These are phyloP conservation scores for Nestor notabilis DNA, from an alignment of 2,113 vertebrate genomes.

Conservation along the genomic window DNA sequence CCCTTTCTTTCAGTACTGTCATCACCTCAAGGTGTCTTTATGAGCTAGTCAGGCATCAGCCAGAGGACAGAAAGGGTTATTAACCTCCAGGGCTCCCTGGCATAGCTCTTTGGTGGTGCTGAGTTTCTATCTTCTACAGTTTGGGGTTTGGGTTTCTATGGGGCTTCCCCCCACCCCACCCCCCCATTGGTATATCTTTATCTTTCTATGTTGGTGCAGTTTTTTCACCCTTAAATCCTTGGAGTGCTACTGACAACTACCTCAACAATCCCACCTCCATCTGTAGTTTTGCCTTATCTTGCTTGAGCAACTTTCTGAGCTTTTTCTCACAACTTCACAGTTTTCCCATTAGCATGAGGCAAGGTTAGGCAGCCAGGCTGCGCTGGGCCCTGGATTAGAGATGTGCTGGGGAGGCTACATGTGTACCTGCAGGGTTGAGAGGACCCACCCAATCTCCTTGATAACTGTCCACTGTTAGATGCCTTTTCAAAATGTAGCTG, in stretches of 20 bases:
- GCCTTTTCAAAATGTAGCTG: background rate
- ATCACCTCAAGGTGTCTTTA: background rate
- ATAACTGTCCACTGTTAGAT: background rate
- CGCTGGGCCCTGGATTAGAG: background rate
- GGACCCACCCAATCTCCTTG: background rate
- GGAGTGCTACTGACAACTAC: background rate
- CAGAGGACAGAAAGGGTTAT: background rate
- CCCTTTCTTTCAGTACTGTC: background rate
- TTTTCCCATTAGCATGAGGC: background rate
- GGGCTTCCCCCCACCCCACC: no score
- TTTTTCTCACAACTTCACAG: background rate
- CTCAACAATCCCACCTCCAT: background rate
- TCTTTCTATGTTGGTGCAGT: background rate
- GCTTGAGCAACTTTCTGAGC: background rate
- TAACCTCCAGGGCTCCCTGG: background rate
- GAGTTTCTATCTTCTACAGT: background rate
- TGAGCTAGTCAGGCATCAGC: background rate
- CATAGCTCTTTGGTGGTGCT: background rate
- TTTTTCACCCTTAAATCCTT: background rate
- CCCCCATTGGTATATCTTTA: background rate
- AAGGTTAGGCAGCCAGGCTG: background rate
- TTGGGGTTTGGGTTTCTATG: no score
- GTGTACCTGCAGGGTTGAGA: background rate
- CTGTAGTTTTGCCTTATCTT: background rate
- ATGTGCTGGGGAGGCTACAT: fast-evolving